Percentiles rank a stretch among this genome's conserved stretches.
Conservation (phyloP, 1,140 invertebrate species). For the Neotoxoptera formosana region DNA sequence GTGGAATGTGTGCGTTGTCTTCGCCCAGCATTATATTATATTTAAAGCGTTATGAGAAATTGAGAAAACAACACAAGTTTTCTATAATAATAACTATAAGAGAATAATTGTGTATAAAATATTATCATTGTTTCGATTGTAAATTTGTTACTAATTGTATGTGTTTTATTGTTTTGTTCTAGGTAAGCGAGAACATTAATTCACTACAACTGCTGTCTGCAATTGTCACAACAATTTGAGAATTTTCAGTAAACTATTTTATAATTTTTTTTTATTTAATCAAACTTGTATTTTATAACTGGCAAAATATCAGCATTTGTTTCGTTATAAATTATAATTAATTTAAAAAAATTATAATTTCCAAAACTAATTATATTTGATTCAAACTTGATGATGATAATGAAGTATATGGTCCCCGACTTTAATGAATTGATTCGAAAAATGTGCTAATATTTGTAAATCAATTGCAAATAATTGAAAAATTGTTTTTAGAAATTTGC, state of each 20-base stretch:
- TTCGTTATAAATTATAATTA: too few relatives aligned
- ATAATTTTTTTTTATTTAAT: background rate
- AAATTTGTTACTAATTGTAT: background rate
- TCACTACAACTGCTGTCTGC: background rate
- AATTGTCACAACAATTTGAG: background rate
- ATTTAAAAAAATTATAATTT: background rate
- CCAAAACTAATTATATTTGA: background rate
- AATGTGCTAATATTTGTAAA: background rate
- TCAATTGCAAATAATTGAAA: too few relatives aligned
- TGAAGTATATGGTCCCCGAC: background rate
- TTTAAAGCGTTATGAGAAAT: background rate
- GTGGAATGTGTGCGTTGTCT: background rate
- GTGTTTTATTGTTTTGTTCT: background rate
- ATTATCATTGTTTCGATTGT: background rate
- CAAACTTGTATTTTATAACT: slow-evolving; percentile 6
- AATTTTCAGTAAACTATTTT: background rate
- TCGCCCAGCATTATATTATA: too few relatives aligned
- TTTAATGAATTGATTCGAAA: background rate
- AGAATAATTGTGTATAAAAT: background rate
- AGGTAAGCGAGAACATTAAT: slow-evolving; percentile 12
- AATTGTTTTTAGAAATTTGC: background rate
- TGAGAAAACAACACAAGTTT: background rate
- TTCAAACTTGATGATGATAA: background rate
- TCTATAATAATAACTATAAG: background rate
- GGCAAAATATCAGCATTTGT: background rate